phyloP scores from a whole-genome alignment of 2,888 invertebrate species.

The Mythimna vitellina region DNA sequence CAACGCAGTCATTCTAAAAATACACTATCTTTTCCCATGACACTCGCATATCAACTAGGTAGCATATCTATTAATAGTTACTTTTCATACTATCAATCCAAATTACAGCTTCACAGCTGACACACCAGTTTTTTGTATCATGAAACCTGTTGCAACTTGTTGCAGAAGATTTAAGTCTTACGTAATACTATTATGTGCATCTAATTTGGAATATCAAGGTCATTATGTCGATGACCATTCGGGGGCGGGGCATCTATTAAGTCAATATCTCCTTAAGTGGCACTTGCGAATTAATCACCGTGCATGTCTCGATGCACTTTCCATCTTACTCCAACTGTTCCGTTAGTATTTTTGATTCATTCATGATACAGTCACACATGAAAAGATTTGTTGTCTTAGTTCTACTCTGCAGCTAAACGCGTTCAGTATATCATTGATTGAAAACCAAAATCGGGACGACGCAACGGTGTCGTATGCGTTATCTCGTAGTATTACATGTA shows the following conservation, averaged over 20 bases:
- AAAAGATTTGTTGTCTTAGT: slow-evolving; percentile 62
- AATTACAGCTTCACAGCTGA: slow-evolving; percentile 73
- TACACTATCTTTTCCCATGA: slow-evolving; percentile 68
- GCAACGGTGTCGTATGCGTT: slow-evolving; percentile 79
- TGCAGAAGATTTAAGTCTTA: slow-evolving; percentile 81
- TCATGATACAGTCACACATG: slow-evolving; percentile 66
- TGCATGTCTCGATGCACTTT: slow-evolving; percentile 85
- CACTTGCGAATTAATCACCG: slow-evolving; percentile 83
- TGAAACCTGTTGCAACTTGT: slow-evolving; percentile 83
- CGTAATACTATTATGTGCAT: slow-evolving; percentile 80
- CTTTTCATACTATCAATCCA: slow-evolving; percentile 66
- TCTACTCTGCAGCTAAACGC: slow-evolving; percentile 50
- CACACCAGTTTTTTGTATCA: slow-evolving; percentile 72
- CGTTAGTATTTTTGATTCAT: slow-evolving; percentile 78
- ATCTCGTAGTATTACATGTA: slow-evolving; percentile 82
- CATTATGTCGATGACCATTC: slow-evolving; percentile 77
- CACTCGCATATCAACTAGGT: slow-evolving; percentile 59
- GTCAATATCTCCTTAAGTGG: slow-evolving; percentile 85
- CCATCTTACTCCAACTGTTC: slow-evolving; percentile 80
- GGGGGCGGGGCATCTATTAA: slow-evolving; percentile 80
- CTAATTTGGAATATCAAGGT: slow-evolving; percentile 80
- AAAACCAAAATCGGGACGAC: slow-evolving; percentile 72
- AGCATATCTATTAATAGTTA: slow-evolving; percentile 35
- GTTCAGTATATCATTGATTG: slow-evolving; percentile 70
- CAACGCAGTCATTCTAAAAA: slow-evolving; percentile 65